Evolutionary conservation across 2,797 vertebrate species (phyloP).

Genomic region (Acanthopagrus latus): DNA sequence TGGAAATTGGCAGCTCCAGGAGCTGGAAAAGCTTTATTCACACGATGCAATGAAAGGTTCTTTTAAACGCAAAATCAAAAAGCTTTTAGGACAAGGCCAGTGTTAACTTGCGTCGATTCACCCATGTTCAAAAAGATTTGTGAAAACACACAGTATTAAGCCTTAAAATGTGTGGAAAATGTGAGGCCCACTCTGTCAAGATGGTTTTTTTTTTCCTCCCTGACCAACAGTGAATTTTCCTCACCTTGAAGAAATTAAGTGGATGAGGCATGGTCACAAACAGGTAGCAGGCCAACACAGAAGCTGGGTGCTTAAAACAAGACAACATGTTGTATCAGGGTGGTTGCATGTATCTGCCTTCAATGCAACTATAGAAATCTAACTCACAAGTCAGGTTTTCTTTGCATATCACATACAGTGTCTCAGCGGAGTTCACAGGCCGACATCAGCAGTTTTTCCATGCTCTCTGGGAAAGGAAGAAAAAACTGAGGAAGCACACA

Average conservation of each 20-base stretch:
- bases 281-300: conserved; percentile 1
- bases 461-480: conserved; percentile 8
- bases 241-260: conserved; percentile 24
- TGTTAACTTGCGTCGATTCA: not conserved
- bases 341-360: conserved; percentile 13
- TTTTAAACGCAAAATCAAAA: not conserved
- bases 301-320: conserved; percentile 4
- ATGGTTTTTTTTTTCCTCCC: conserved; percentile 9
- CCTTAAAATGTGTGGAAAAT: not conserved
- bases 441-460: conserved; percentile 1
- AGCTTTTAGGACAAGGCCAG: not conserved
- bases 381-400: conserved; percentile 18
- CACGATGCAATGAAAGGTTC: not conserved
- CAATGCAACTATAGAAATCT: not conserved
- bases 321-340: conserved; percentile 15
- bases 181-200: conserved; percentile 15
- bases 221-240: not conserved
- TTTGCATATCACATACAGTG: conserved; percentile 7
- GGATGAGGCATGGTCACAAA: conserved; percentile 16
- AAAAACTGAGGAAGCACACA: not conserved
- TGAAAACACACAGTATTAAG: conserved; percentile 2
- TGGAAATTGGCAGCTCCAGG: not conserved
- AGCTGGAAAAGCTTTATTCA: not conserved
- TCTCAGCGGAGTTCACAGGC: conserved; percentile 21
- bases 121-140: not conserved